A percentile compares a stretch with the other conserved stretches of the same genome.
Conservation (phyloP, 2,113 vertebrate genomes). For the Chloebia gouldiae region DNA sequence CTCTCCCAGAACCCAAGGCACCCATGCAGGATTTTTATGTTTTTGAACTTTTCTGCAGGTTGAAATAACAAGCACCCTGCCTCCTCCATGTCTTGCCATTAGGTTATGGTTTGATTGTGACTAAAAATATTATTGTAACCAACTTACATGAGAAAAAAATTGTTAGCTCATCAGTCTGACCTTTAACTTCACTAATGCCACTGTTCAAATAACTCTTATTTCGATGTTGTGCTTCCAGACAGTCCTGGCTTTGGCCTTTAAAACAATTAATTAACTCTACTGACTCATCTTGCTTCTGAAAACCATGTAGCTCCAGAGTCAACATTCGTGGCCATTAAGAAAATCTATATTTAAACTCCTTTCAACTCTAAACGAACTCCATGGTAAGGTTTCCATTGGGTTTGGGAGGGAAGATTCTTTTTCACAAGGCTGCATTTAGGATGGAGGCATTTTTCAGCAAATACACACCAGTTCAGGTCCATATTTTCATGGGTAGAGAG, state of each 20-base stretch:
- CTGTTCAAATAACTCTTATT: neutral
- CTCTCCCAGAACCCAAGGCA: neutral
- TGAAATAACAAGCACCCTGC: neutral
- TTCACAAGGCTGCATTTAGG: neutral
- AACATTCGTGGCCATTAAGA: neutral
- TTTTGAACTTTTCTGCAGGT: neutral
- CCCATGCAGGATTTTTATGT: neutral
- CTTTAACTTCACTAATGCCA: neutral
- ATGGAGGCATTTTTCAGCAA: neutral
- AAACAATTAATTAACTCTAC: neutral
- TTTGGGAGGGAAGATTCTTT: neutral
- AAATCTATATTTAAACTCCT: neutral
- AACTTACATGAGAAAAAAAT: neutral
- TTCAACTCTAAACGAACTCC: neutral
- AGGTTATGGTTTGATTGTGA: neutral
- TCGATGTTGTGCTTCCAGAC: accelerated
- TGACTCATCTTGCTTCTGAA: neutral
- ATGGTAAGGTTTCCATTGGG: accelerated
- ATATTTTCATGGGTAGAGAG: neutral
- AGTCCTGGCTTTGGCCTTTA: neutral
- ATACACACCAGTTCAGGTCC: neutral
- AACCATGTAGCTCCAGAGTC: neutral
- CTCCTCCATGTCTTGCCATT: neutral
- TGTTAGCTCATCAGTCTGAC: neutral
- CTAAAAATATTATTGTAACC: neutral